phyloP scores from a whole-genome alignment of 1,140 invertebrate species.

The Agrilus planipennis region DNA sequence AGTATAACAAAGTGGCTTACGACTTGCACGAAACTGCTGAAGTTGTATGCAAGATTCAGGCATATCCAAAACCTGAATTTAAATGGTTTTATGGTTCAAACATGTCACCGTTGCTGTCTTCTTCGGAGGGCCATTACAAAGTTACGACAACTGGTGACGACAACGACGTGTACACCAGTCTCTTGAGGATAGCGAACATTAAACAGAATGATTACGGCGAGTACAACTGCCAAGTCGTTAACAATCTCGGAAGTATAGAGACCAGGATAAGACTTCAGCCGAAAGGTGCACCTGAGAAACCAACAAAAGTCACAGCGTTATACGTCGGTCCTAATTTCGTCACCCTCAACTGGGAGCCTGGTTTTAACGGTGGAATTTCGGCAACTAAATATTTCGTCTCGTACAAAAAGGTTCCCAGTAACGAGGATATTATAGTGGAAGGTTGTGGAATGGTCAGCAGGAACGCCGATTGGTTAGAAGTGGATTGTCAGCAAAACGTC shows the following conservation, averaged over 20 bases:
- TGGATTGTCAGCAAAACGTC: slow-evolving; percentile 70
- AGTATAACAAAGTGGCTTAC: slow-evolving; percentile 80
- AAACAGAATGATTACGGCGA: slow-evolving; percentile 75
- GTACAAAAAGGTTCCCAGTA: slow-evolving; percentile 50
- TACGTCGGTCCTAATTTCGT: slow-evolving; percentile 66
- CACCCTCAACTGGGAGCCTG: slow-evolving; percentile 69
- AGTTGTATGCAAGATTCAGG: slow-evolving; percentile 78
- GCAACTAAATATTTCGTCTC: slow-evolving; percentile 77
- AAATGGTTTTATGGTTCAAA: slow-evolving; percentile 78
- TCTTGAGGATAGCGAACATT: slow-evolving; percentile 63
- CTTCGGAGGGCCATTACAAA: slow-evolving; percentile 75
- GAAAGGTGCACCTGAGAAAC: slow-evolving; percentile 74
- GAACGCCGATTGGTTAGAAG: slow-evolving; percentile 59
- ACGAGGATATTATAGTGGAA: slow-evolving; percentile 46
- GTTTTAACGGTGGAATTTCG: slow-evolving; percentile 77
- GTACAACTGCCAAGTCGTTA: slow-evolving; percentile 75
- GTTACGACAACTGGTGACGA: slow-evolving; percentile 67
- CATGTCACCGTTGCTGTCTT: slow-evolving; percentile 54
- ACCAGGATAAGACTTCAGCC: slow-evolving; percentile 69
- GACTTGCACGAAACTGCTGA: slow-evolving; percentile 72
- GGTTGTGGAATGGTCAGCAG: slow-evolving; percentile 48
- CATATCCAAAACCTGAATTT: slow-evolving; percentile 83
- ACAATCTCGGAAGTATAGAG: slow-evolving; percentile 60
- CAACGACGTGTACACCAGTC: slow-evolving; percentile 75
- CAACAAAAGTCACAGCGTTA: slow-evolving; percentile 53